These are phyloP conservation scores for Pygoscelis adeliae DNA, from an alignment of 2,113 vertebrate genomes.

Conservation along the genomic window DNA sequence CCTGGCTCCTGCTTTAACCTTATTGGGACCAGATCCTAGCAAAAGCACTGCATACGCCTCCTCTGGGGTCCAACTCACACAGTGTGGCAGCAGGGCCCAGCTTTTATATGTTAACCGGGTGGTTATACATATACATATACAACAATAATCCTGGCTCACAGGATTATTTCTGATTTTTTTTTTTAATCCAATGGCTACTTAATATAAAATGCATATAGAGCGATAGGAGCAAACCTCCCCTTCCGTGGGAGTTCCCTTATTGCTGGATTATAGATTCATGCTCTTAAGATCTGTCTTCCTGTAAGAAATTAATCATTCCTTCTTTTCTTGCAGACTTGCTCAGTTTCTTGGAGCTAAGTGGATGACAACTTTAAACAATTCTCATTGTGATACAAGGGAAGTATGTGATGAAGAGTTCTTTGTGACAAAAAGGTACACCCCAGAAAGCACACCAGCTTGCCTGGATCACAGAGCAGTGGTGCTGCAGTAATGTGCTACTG, in stretches of 20 bases:
- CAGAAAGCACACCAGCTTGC: neutral
- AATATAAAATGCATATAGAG: neutral
- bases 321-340: neutral
- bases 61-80: neutral
- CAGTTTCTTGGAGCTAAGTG: neutral
- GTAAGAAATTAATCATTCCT: neutral
- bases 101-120: neutral
- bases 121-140: too few species aligned
- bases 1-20: neutral
- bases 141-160: neutral
- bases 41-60: neutral
- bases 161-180: neutral
- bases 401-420: neutral
- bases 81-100: neutral
- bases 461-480: neutral
- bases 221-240: neutral
- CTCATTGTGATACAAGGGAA: too few species aligned
- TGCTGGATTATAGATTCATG: neutral
- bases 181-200: neutral
- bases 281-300: neutral
- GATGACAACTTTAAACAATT: neutral
- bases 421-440: neutral
- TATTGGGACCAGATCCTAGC: neutral
- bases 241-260: neutral
- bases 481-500: neutral